phyloP scores from a whole-genome alignment of 2,797 vertebrate species.

The Cottoperca gobio region DNA sequence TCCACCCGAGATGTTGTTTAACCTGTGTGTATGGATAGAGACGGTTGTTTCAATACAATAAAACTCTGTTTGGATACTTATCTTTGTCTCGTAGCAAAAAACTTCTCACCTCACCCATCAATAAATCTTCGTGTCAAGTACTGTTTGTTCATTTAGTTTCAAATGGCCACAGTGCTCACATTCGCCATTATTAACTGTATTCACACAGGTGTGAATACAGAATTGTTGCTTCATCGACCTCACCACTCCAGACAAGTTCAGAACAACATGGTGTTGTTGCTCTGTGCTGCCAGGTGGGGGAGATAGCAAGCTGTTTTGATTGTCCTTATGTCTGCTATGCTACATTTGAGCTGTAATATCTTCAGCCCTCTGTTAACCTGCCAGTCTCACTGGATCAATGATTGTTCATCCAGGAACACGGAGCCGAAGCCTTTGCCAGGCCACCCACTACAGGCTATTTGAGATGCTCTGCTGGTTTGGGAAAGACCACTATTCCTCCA shows the following conservation, averaged over 20 bases:
- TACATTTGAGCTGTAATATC: constrained; percentile 29
- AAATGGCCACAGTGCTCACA: not conserved
- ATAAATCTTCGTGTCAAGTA: not conserved
- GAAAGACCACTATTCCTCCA: constrained; percentile 20
- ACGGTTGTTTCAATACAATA: not conserved
- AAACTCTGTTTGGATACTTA: not conserved
- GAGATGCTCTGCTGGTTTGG: constrained; percentile 21
- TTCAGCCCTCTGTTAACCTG: constrained; percentile 23
- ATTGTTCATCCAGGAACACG: constrained; percentile 3
- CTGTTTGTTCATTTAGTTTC: not conserved
- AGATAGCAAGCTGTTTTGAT: constrained; percentile 35
- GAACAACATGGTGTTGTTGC: constrained; percentile 20
- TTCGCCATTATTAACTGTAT: not conserved
- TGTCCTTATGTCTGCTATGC: not conserved
- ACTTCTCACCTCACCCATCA: not conserved
- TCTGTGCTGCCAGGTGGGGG: constrained; percentile 63
- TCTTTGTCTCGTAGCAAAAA: not conserved
- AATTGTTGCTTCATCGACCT: not conserved
- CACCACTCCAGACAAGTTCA: constrained; percentile 9
- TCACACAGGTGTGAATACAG: not conserved
- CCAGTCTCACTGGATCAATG: constrained; percentile 19
- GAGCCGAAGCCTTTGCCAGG: not conserved
- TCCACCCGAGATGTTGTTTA: not conserved
- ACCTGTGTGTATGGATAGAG: not conserved
- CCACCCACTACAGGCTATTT: not conserved